Percentiles rank a stretch among this genome's conserved stretches.
phyloP scores from a whole-genome alignment of 2,797 vertebrate species.

The Onychomys torridus region DNA sequence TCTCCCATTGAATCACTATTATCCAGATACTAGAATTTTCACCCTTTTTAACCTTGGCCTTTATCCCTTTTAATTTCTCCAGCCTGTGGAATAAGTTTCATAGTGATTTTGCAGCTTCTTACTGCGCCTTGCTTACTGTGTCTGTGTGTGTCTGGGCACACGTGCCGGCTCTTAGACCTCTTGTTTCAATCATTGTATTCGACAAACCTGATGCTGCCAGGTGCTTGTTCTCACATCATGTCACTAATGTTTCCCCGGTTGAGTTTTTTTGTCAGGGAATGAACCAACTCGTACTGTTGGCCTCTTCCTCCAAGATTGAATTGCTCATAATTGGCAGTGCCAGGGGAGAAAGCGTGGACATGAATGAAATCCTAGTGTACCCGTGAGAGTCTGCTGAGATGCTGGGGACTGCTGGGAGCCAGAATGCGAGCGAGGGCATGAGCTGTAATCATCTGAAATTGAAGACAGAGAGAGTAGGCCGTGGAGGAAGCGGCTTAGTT shows the following conservation, averaged over 20 bases:
- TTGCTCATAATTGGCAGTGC: not conserved
- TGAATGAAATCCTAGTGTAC: not conserved
- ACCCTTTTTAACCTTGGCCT: not conserved
- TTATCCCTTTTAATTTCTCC: not conserved
- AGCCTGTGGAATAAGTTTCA: not conserved
- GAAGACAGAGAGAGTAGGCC: too few species aligned
- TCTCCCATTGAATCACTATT: not conserved
- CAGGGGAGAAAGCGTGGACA: not conserved
- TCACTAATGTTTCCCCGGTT: not conserved
- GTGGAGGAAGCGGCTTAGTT: too few species aligned
- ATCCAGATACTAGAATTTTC: conserved; percentile 3
- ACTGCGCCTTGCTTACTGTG: not conserved
- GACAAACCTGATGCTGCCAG: not conserved
- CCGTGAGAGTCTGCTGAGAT: not conserved
- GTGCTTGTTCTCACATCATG: not conserved
- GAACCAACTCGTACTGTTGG: not conserved
- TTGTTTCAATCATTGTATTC: not conserved
- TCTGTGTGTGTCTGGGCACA: not conserved
- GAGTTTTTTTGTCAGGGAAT: not conserved
- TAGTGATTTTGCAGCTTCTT: not conserved
- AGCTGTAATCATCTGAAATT: fast-evolving
- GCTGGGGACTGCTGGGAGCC: not conserved
- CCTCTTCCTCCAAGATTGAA: not conserved
- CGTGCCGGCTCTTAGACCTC: not conserved
- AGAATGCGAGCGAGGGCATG: fast-evolving